phyloP scores from a whole-genome alignment of 2,113 vertebrate species.

The Gila orcuttii region DNA sequence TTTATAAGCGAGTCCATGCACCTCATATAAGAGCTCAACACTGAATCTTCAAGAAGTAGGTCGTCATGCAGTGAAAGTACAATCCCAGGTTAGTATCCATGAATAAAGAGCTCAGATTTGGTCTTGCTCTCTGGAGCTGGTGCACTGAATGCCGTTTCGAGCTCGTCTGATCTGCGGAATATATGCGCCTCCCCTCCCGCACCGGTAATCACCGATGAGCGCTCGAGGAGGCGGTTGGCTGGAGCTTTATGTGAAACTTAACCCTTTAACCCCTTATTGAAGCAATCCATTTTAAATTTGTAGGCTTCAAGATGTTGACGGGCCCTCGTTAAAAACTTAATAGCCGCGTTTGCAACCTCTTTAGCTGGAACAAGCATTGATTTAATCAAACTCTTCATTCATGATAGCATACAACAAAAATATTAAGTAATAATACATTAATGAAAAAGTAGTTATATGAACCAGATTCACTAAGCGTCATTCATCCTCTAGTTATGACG shows the following conservation, averaged over 20 bases:
- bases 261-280: constrained; percentile 46
- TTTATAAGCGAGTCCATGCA: not conserved
- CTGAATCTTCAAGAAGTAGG: constrained; percentile 17
- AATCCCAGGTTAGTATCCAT: constrained; percentile 69
- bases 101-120: constrained; percentile 54
- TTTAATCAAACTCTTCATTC: not conserved
- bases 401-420: too few relatives aligned
- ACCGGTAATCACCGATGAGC: constrained; percentile 67
- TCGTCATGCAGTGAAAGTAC: constrained; percentile 47
- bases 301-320: not conserved
- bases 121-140: constrained; percentile 56
- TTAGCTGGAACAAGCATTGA: not conserved
- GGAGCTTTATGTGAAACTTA: constrained; percentile 67
- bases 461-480: too few relatives aligned
- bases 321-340: not conserved
- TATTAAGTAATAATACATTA: too few relatives aligned
- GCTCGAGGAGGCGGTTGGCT: constrained; percentile 74
- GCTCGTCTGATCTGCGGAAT: constrained; percentile 63
- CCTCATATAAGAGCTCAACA: not conserved
- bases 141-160: constrained; percentile 74
- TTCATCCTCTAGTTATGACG: too few relatives aligned
- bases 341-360: not conserved
- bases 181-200: constrained; percentile 77
- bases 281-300: not conserved
- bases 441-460: too few relatives aligned